Percentiles rank a stretch among this genome's conserved stretches.
phyloP scores from a whole-genome alignment of 2,113 vertebrate genomes.

The Galeopterus variegatus region DNA sequence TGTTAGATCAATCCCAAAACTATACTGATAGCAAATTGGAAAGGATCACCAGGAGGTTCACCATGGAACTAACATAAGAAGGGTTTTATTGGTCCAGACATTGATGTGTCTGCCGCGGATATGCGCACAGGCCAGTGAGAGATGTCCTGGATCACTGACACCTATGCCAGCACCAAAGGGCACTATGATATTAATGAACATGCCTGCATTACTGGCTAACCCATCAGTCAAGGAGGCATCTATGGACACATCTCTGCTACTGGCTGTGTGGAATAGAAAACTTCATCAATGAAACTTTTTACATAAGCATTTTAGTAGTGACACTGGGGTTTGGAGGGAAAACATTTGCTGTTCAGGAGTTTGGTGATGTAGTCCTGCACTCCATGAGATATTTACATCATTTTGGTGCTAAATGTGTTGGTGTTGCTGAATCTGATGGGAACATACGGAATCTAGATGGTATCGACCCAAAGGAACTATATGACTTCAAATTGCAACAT shows the following conservation, averaged over 20 bases:
- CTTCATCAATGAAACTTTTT: slow-evolving; percentile 98
- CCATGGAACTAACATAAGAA: slow-evolving; percentile 93
- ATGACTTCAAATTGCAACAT: slow-evolving; percentile 99
- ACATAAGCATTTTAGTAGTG: slow-evolving; percentile 97
- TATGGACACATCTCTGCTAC: slow-evolving; percentile 98
- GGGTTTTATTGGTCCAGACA: slow-evolving; percentile 96
- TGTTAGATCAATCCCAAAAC: slow-evolving; percentile 95
- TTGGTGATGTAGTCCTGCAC: slow-evolving; percentile 98
- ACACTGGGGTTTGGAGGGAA: slow-evolving; percentile 98
- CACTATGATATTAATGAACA: slow-evolving; percentile 99
- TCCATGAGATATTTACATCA: slow-evolving; percentile 99
- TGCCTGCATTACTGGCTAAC: slow-evolving; percentile 98
- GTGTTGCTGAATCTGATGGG: slow-evolving; percentile 96
- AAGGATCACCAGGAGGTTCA: slow-evolving; percentile 96
- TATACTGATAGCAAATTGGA: slow-evolving; percentile 95
- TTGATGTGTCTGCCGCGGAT: slow-evolving; percentile 96
- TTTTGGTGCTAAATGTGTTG: slow-evolving; percentile 97
- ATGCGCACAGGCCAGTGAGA: slow-evolving; percentile 98
- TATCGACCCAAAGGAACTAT: slow-evolving; percentile 98
- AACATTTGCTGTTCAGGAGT: slow-evolving; percentile 99
- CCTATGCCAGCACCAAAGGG: slow-evolving; percentile 93
- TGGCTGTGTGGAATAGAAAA: slow-evolving; percentile 98
- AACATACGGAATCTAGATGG: slow-evolving; percentile 97
- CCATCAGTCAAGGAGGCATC: slow-evolving; percentile 99
- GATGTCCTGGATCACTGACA: slow-evolving; percentile 96